Evolutionary conservation across 2,113 vertebrate genomes (phyloP), one percentile per base, ranked within the genome.

Genomic region (Catharus bicknelli): DNA sequence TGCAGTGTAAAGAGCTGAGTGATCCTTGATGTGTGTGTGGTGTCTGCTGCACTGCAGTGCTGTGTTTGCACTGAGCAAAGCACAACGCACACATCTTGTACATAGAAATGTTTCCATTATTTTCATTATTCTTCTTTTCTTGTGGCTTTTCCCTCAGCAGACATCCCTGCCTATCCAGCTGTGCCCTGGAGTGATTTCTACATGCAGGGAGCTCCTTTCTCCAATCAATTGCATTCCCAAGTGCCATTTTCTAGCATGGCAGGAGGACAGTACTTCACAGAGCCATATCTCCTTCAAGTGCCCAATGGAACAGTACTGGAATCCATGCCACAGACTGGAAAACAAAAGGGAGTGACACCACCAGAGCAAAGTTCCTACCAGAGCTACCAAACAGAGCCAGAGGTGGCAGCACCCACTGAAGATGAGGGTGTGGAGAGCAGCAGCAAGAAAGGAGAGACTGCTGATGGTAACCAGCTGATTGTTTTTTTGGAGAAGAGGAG

Each of bases 151-250:
- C 48, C 51, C 86, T 84, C 43, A 92, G 79, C 76, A 69, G 93
- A 58, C n/a, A 53, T 92, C 16, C 7, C 67, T 42, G 43, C 76
- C 57, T 95, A 92, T 70, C 93, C 94, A 3, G 20, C 93, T n/a
- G 70, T 88, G 47, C 34, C 86, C 32, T 97, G 97, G 97, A 93
- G 75, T 78, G 97, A 97, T 23, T 67, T 91, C 73, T 95, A 80
- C 10, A 2, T 76, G 34, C 94, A 95, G 53, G 95, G 48, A 67
- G 74, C 74, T 61, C 62, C 84, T 2, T 91, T 95, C 63, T 84
- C 74, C 1, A 61, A 51, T 48, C 85, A 92, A 25, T 2, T 83
- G 36, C 9, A 4, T 29, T 75, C 95, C 19, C 86, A 1, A 53
- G 53, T 93, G 42, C 61, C 62, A 5, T 83, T 78, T 81, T 12